Evolutionary conservation across 2,888 invertebrate genomes (phyloP).

Genomic region (Linhomoeus sp.): DNA sequence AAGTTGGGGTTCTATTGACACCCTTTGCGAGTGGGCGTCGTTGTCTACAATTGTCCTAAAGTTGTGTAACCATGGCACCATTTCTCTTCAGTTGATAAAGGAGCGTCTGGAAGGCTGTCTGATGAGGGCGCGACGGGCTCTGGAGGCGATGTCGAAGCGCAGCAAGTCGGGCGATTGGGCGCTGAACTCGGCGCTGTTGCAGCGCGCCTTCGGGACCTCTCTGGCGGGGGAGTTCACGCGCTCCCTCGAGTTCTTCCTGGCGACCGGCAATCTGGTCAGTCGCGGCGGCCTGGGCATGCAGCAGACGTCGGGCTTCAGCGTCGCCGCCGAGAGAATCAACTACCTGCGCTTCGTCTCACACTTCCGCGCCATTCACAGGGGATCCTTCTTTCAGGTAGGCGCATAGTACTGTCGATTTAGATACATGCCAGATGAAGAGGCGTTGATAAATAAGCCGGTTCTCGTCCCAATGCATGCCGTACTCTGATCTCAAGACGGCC

Average conservation of each 20-base stretch:
- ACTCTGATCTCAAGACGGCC: too few species aligned
- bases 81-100: constrained; percentile 32
- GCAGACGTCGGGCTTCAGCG: constrained; percentile 45
- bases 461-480: too few species aligned
- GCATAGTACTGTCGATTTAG: too few species aligned
- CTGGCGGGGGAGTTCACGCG: constrained; percentile 7
- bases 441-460: too few species aligned
- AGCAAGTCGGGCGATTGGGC: constrained; percentile 4
- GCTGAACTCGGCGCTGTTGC: constrained; percentile 2
- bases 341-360: constrained; percentile 79
- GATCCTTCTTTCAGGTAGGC: constrained; percentile 70
- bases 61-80: too few species aligned
- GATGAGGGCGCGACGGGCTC: constrained; percentile 11
- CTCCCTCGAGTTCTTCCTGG: constrained; percentile 53
- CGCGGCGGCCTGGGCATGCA: constrained; percentile 55
- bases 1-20: too few species aligned
- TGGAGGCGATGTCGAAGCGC: constrained; percentile 9
- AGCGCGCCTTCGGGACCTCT: not conserved
- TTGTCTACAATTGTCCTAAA: too few species aligned
- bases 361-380: constrained; percentile 82
- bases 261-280: constrained; percentile 68
- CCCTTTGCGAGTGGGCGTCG: too few species aligned
- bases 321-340: constrained; percentile 88
- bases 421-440: too few species aligned
- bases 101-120: constrained; percentile 55